Evolutionary conservation across 2,113 vertebrate species (phyloP), one percentile per base, ranked within the genome.

Genomic region (Prunella himalayana): DNA sequence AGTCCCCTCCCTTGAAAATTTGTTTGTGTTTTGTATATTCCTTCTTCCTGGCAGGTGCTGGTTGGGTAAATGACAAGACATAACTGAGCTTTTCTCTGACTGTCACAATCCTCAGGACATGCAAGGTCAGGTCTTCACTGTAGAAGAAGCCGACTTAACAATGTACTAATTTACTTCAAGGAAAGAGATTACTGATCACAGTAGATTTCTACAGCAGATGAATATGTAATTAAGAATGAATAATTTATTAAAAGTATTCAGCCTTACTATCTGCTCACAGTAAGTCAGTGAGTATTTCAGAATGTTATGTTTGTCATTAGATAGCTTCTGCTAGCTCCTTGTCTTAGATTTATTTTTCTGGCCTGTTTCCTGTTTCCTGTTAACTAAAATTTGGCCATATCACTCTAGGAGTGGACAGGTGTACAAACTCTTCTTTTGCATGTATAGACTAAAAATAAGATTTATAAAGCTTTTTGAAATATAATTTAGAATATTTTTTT

Each of bases 171-270:
- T 94, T 85, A 56, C 24, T 89, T 82, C 61, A 72, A 79, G 49
- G 39, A 71, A 79, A 82, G 59, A 86, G 65, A 87, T 91, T 85
- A 90, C 81, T 41, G 87, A 93, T 91, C 92, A 89, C 28, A 59
- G 57, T 87, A 78, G 90, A 92, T 94, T 92, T 91, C 51, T 78
- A 45, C 21, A 78, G 35, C 56, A 92, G 33, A 30, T 92, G 64
- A 96, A 81, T 78, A 56, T 54, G 25, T 70, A 89, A 84, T 91
- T 86, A 39, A 82, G 70, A 82, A 79, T 89, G 39, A 92, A 84
- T 86, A 77, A 80, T 90, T 87, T 87, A 75, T 82, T 89, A 20
- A 47, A 88, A 82, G 7, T 47, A 82, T 83, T 92, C 77, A 95
- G 27, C 7, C 39, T 84, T 49, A 31, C 93, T 71, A 39, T 78